These are phyloP conservation scores for Oscheius sp. DNA, from an alignment of 2,888 invertebrate species.

Conservation along the genomic window DNA sequence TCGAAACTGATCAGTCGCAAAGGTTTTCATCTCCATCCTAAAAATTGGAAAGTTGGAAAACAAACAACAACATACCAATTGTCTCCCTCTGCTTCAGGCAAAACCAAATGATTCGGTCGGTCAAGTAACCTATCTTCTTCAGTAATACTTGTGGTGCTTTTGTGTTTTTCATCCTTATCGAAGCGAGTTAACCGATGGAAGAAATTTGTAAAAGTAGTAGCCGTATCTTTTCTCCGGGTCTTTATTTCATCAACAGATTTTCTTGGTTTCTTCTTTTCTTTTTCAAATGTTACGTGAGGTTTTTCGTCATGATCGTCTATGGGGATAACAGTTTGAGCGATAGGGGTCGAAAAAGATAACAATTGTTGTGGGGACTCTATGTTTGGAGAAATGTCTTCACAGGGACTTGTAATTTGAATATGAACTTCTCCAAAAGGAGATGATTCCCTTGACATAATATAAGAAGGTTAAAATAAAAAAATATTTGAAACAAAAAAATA, in stretches of 20 bases:
- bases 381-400: background rate
- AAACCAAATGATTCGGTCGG: slow-evolving; percentile 37
- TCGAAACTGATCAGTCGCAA: slow-evolving; percentile 40
- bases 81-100: slow-evolving; percentile 2
- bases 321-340: slow-evolving; percentile 9
- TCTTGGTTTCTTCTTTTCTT: slow-evolving; percentile 28
- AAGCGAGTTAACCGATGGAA: slow-evolving; percentile 51
- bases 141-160: slow-evolving; percentile 20
- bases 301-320: slow-evolving; percentile 23
- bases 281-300: slow-evolving; percentile 1
- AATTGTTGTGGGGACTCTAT: background rate
- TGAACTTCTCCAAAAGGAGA: slow-evolving; percentile 26
- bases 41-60: background rate
- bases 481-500: background rate
- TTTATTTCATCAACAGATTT: slow-evolving; percentile 45
- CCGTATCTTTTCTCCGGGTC: slow-evolving; percentile 46
- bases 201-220: slow-evolving; percentile 48
- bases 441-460: slow-evolving; percentile 18
- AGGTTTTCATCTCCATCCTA: slow-evolving; percentile 36
- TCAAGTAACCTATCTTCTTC: slow-evolving; percentile 30
- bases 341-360: slow-evolving; percentile 17
- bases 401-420: slow-evolving; percentile 17
- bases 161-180: slow-evolving; percentile 50
- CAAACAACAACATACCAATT: slow-evolving; percentile 3
- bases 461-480: too few species aligned